Evolutionary conservation across 1,140 invertebrate genomes (phyloP).

Genomic region (Nasonia giraulti): DNA sequence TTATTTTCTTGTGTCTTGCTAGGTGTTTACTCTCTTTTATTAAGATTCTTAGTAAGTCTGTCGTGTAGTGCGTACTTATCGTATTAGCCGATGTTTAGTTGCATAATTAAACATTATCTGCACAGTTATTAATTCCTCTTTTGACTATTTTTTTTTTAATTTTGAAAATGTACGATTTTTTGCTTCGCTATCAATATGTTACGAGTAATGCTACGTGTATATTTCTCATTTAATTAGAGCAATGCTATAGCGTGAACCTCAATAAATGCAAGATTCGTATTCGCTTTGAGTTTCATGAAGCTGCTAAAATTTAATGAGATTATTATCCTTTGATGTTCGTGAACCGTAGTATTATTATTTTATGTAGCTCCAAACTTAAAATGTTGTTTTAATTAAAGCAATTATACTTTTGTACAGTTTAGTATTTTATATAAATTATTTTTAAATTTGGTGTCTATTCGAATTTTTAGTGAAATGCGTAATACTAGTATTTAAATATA

Average conservation of each 20-base stretch:
- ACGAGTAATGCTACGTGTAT: too few relatives aligned
- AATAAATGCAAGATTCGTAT: too few relatives aligned
- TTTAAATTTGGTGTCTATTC: too few relatives aligned
- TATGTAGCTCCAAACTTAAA: background rate
- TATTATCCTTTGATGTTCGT: too few relatives aligned
- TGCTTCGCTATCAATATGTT: background rate
- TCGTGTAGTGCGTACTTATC: slow-evolving; percentile 20
- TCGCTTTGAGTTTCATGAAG: too few relatives aligned
- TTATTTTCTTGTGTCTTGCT: slow-evolving; percentile 50
- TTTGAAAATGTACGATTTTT: background rate
- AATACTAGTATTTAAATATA: background rate
- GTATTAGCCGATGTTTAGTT: background rate
- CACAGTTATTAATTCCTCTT: background rate
- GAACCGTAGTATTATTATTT: too few relatives aligned
- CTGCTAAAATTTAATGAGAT: too few relatives aligned
- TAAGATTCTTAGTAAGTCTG: background rate
- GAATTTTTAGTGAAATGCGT: too few relatives aligned
- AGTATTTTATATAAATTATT: too few relatives aligned
- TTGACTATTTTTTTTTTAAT: background rate
- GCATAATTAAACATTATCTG: slow-evolving; percentile 6
- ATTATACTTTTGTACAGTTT: too few relatives aligned
- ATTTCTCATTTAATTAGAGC: too few relatives aligned
- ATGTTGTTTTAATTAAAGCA: background rate
- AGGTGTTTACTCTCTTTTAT: slow-evolving; percentile 32
- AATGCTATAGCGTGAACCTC: too few relatives aligned